Evolutionary conservation across 2,113 vertebrate genomes (phyloP), one percentile per base, ranked within the genome.

Genomic region (Cyphomyrus plagiostoma): DNA sequence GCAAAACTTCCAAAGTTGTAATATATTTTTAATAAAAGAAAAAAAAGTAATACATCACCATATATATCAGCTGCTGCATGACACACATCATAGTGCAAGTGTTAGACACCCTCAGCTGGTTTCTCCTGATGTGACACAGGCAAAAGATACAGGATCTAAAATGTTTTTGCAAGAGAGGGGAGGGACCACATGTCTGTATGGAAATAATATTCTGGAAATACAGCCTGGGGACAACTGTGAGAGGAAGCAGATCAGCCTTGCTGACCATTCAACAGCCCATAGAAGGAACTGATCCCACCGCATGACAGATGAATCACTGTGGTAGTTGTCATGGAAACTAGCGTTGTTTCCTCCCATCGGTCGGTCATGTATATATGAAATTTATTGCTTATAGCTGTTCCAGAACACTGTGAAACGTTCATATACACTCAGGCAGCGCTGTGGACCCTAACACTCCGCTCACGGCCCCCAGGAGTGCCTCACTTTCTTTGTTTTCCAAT

Each of bases 141-240:
- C 70, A 13, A 80, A 42, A 42, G 35, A 80, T 80, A 19, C 13
- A 19, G 15, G 74, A 42, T 8, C 15, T 17, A 42, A 80, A 80
- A 19, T 19, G 74, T 42, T 80, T 80, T 42, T 6, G 74, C 35
- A 39, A 30, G 35, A 8, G 74, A 42, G 35, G 35, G 74, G 35
- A 80, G 74, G 74, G 11, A 19, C n/a, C 6, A 19, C 74, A 19
- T 30, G 62, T 42, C 74, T 80, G 74, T 80, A 80, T 42, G 35
- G 74, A 80, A 80, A 80, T 15, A 80, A 80, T 80, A 80, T 80
- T 80, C 74, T 80, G 74, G 74, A 80, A 80, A 80, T 80, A 19
- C 74, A 80, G 35, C 74, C 35, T 80, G 74, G 74, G 74, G 70
- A 74, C 23, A 26, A 13, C 8, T n/a, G 42, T 45, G 39, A 84